phyloP scores from a whole-genome alignment of 2,797 vertebrate genomes.

The Alcedo atthis region DNA sequence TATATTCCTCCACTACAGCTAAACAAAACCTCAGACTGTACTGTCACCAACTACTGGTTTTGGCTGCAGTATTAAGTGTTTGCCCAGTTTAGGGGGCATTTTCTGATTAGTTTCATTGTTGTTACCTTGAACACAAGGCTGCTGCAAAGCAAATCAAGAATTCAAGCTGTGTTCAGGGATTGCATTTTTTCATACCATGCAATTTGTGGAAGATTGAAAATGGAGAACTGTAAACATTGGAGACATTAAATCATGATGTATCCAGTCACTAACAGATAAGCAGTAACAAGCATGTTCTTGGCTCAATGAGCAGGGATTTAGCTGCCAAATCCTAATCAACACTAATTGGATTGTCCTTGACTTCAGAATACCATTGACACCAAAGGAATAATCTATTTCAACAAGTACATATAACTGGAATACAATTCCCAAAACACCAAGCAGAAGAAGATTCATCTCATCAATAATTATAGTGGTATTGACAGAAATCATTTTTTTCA shows the following conservation, averaged over 20 bases:
- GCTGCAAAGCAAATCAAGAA: neutral
- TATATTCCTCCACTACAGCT: neutral
- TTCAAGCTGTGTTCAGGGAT: neutral
- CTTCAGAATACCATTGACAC: slow-evolving; percentile 38
- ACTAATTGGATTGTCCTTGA: slow-evolving; percentile 32
- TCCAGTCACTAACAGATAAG: slow-evolving; percentile 40
- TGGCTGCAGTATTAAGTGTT: neutral
- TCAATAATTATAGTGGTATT: neutral
- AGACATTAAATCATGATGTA: neutral
- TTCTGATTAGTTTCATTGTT: neutral
- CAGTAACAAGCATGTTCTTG: slow-evolving; percentile 33
- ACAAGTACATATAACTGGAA: neutral
- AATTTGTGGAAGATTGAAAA: neutral
- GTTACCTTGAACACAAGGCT: neutral
- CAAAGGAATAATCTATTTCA: slow-evolving; percentile 2
- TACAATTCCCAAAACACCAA: neutral
- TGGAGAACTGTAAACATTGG: neutral
- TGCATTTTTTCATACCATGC: neutral
- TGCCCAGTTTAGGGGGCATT: rapidly evolving
- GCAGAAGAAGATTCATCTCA: neutral
- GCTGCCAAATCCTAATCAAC: slow-evolving; percentile 59
- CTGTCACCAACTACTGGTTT: neutral
- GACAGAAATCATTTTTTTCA: neutral
- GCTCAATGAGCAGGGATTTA: slow-evolving; percentile 30
- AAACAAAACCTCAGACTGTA: neutral